Conservation (phyloP, 2,888 invertebrate genomes). For the Meteorus cinctellus region DNA sequence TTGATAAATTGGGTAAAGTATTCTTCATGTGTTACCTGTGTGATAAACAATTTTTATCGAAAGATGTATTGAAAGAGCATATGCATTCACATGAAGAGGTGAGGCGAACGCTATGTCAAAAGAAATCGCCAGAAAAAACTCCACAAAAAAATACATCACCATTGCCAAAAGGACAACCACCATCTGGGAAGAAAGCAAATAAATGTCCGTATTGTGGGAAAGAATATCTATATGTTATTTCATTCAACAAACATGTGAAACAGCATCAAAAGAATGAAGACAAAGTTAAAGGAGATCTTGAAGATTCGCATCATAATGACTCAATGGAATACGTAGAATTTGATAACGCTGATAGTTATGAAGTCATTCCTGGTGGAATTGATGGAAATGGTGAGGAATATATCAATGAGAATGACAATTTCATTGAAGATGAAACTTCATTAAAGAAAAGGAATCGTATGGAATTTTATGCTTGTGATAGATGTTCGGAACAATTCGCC, state of each 20-base stretch:
- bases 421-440: conserved; percentile 13
- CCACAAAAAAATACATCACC: conserved; percentile 41
- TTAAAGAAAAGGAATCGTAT: conserved; percentile 11
- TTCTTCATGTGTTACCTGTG: conserved; percentile 69
- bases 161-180: conserved; percentile 41
- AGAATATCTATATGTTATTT: conserved; percentile 70
- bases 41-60: conserved; percentile 68
- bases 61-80: conserved; percentile 68
- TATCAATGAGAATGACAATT: conserved; percentile 28
- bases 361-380: conserved; percentile 47
- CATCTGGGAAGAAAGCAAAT: conserved; percentile 67
- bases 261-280: conserved; percentile 66
- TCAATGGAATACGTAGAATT: conserved; percentile 52
- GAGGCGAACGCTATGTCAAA: conserved; percentile 60
- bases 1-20: conserved; percentile 62
- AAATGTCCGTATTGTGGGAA: conserved; percentile 71
- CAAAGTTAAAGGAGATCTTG: conserved; percentile 51
- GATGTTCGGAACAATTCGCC: conserved; percentile 58
- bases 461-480: conserved; percentile 54
- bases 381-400: conserved; percentile 43
- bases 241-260: conserved; percentile 69
- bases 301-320: conserved; percentile 54
- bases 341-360: conserved; percentile 47
- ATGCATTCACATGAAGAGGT: conserved; percentile 71
- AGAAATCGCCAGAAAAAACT: conserved; percentile 58